Base-by-base conservation (phyloP, 1,140 invertebrate species). In the Hycleus cichorii region DNA sequence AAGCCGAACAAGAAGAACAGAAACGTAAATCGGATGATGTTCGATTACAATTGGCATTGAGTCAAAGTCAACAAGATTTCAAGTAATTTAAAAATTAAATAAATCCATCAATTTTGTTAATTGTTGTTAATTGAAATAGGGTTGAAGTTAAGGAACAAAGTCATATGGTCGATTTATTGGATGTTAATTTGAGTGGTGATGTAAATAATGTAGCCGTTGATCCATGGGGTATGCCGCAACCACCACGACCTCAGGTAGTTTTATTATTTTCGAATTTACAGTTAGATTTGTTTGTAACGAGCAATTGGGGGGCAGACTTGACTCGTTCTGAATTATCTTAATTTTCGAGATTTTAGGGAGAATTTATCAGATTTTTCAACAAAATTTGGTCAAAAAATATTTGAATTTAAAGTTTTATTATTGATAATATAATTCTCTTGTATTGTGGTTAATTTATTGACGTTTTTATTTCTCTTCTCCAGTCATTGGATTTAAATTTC, bases 1-100 rank as follows among this genome's bases (percentile, higher is more conserved):
- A 99, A 78, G 95, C 95, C 26, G 96, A 99, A 69, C 89, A 96
- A 72, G 94, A 98, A 70, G 91, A 97, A 75, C 86, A 95, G 66
- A 86, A 93, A 73, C 81, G 92, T 47, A 84, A 92, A 59, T 92
- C 90, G 65, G 95, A 98, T 74, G 95, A 96, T 74, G 89, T 98
- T 47, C 82, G 95, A 64, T 80, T 98, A 58, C 92, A 97, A 76
- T 81, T 98, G 73, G 95, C 93, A 1, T 79, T 97, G 43, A 91
- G 90, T 71, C 92, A 96, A 77, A 95, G 91, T 74, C 86, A 94
- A 75, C 88, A 94, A 75, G 90, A 94, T 74, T 90, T 90, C 69
- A 88, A 88, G 86, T 89, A 71, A 78, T 78, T 74, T 18, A 18
- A 18, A n/a, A 18, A 18, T 18, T 18, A 1, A 18, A 18, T 18